Conservation (phyloP, 2,113 vertebrate species). For the Tichodroma muraria region DNA sequence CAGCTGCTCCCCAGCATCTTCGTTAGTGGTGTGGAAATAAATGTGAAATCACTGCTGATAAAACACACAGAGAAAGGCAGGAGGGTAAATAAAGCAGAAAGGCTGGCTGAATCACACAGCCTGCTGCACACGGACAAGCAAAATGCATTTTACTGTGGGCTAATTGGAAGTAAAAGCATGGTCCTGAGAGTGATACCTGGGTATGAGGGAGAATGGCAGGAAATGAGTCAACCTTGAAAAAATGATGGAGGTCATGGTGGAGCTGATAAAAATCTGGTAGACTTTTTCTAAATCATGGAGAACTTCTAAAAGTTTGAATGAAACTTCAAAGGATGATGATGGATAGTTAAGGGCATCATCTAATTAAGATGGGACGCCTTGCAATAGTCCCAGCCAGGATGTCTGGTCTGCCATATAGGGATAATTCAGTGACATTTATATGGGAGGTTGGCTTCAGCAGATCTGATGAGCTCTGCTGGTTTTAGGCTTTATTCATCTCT, state of each 20-base stretch:
- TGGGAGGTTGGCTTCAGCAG: background rate
- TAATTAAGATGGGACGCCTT: background rate
- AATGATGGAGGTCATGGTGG: background rate
- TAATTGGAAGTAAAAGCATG: background rate
- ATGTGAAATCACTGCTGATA: background rate
- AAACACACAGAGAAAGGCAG: background rate
- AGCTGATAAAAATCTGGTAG: background rate
- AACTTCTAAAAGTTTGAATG: background rate
- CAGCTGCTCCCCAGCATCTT: background rate
- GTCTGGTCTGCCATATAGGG: accelerated
- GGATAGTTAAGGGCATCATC: background rate
- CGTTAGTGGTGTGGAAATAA: background rate
- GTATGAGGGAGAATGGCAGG: background rate
- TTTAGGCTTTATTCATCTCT: constrained; percentile 37
- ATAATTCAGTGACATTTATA: background rate
- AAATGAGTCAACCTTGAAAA: background rate
- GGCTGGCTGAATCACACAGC: background rate
- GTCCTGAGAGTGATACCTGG: background rate
- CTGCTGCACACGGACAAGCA: background rate
- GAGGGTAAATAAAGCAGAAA: constrained; percentile 22
- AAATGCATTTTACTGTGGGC: background rate
- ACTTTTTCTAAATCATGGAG: background rate
- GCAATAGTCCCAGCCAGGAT: background rate
- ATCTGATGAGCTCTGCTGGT: background rate
- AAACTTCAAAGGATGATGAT: background rate